Percentiles rank a stretch among this genome's conserved stretches.
Evolutionary conservation across 2,888 invertebrate genomes (phyloP).

Genomic region (Parnassius orleans): DNA sequence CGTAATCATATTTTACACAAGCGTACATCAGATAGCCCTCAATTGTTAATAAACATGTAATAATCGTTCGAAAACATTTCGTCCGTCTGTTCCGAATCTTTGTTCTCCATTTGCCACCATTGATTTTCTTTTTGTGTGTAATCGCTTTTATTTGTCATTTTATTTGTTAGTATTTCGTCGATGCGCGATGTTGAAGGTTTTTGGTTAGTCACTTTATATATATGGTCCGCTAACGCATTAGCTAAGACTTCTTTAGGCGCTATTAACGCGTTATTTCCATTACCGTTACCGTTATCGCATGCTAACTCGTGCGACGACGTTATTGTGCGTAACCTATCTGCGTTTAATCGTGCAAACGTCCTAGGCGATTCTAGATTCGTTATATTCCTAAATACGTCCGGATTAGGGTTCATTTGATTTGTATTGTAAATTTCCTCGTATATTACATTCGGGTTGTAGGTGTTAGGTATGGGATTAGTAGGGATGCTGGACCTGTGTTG

Average conservation of each 20-base stretch:
- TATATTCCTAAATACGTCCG: conserved; percentile 55
- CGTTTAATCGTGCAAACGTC: conserved; percentile 68
- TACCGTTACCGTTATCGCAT: conserved; percentile 39
- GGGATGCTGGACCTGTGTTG: conserved; percentile 73
- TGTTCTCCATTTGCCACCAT: conserved; percentile 55
- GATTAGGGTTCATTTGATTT: conserved; percentile 34
- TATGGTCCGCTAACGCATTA: conserved; percentile 71
- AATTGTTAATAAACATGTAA: conserved; percentile 49
- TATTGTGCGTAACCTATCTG: conserved; percentile 68
- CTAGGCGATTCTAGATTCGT: conserved; percentile 67
- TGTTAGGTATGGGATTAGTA: conserved; percentile 70
- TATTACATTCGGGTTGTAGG: conserved; percentile 31
- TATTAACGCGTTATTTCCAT: conserved; percentile 46
- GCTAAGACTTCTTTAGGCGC: conserved; percentile 73
- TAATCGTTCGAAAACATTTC: conserved; percentile 62
- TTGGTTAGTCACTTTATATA: conserved; percentile 78
- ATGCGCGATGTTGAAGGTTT: conserved; percentile 73
- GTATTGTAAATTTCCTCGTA: conserved; percentile 42
- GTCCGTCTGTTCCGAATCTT: conserved; percentile 53
- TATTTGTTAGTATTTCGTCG: conserved; percentile 73
- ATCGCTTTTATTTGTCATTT: conserved; percentile 49
- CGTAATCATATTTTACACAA: conserved; percentile 31
- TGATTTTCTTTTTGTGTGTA: conserved; percentile 60
- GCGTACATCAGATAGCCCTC: not conserved
- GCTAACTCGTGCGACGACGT: conserved; percentile 55